Conservation (phyloP, 2,113 vertebrate species). For the Chaetorhynchus papuensis region DNA sequence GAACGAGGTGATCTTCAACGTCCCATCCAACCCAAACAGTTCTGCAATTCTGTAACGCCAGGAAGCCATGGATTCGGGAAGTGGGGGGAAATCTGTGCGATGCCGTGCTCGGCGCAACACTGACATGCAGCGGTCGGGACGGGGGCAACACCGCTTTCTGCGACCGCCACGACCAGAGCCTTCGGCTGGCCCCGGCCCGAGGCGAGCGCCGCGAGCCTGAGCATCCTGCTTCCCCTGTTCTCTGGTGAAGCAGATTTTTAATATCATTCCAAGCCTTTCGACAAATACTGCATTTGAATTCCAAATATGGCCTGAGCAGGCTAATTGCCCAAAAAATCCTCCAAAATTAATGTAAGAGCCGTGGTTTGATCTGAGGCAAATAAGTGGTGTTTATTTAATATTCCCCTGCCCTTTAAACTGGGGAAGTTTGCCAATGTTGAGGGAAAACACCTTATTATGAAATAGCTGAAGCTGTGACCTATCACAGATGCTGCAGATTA, state of each 20-base stretch:
- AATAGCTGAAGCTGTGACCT: background rate
- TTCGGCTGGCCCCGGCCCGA: background rate
- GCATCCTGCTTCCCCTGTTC: background rate
- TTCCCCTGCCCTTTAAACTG: constrained; percentile 20
- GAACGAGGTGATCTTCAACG: rapidly evolving
- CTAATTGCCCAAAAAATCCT: constrained; percentile 16
- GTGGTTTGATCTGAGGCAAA: background rate
- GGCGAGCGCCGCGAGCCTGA: background rate
- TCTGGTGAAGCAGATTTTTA: background rate
- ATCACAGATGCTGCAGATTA: background rate
- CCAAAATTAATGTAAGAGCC: background rate
- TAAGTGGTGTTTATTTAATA: constrained; percentile 29
- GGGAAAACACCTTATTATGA: background rate
- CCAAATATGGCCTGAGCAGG: background rate
- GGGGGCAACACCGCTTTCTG: background rate
- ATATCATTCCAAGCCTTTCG: background rate
- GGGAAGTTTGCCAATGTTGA: background rate
- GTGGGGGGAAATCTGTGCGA: background rate
- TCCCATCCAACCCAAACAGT: too few relatives aligned
- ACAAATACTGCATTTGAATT: constrained; percentile 25
- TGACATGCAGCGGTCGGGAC: constrained; percentile 64
- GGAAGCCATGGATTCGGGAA: background rate
- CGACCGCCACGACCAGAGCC: rapidly evolving
- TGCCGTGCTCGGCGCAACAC: constrained; percentile 46
- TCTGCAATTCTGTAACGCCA: rapidly evolving